A percentile compares a stretch with the other conserved stretches of the same genome.
Evolutionary conservation across 2,797 vertebrate species (phyloP).

Genomic region (Manis javanica): DNA sequence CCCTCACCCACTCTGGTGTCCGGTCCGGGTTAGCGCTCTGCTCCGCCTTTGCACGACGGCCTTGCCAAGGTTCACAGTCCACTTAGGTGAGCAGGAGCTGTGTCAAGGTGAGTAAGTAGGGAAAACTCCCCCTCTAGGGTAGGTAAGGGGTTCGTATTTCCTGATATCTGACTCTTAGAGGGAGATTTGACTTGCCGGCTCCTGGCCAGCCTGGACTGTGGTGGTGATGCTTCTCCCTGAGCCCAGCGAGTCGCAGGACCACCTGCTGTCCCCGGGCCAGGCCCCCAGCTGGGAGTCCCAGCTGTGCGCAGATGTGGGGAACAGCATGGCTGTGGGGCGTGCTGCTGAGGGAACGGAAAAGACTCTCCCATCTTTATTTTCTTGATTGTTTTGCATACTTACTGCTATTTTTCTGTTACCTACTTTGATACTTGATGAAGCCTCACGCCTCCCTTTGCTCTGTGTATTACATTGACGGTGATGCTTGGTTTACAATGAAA

Average conservation of each 20-base stretch:
- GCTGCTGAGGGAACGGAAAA: background rate
- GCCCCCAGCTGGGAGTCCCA: background rate
- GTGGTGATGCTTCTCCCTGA: background rate
- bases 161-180: background rate
- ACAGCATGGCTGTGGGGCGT: accelerated
- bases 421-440: background rate
- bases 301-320: background rate
- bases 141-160: background rate
- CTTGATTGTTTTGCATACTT: background rate
- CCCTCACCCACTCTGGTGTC: background rate
- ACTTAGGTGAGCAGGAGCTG: background rate
- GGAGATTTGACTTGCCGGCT: background rate
- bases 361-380: background rate
- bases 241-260: background rate
- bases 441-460: background rate
- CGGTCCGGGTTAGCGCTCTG: background rate
- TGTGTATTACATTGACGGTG: background rate
- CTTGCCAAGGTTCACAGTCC: background rate
- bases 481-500: conserved; percentile 4
- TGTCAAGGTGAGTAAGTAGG: background rate
- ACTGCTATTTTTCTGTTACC: background rate
- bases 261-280: background rate
- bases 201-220: background rate
- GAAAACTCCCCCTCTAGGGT: background rate
- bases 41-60: background rate